Base-by-base conservation (phyloP, 2,113 vertebrate species). In the Mesoclemmys tuberculata region DNA sequence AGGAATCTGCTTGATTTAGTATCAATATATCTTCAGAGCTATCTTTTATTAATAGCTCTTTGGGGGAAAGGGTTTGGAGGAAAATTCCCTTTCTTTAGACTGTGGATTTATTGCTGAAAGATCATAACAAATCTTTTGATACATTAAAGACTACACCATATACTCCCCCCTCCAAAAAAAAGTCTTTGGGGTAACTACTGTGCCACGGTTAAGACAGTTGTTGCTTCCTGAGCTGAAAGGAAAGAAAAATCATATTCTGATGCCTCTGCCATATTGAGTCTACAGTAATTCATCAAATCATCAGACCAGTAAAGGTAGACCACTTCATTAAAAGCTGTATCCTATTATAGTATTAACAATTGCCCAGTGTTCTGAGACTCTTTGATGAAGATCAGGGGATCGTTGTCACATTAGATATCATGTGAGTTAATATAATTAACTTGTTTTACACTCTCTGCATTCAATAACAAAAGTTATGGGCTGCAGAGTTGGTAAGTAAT, bases 1-100 rank as follows among this genome's bases (percentile, higher is more conserved):
- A 90, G 90, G 82, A 94, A 97, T 95, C 93, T 82, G 27, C 64
- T 95, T 95, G 86, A 90, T 94, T 97, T 96, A 95, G 56, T 96
- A 90, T 84, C 93, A 94, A 8, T 89, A 93, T 90, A 89, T 93
- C 95, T 84, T 95, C 83, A 51, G 82, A 95, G 82, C 31, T 82
- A 5, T 26, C 87, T 94, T 96, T 96, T 97, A 84, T 93, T 97
- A 95, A 95, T 94, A 96, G 82, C 4, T 96, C 81, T 95, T 5
- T 58, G 52, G 51, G 77, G 55, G 78, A 82, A 95, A 97, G 49
- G 27, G 19, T 94, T 93, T 93, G 88, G 78, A 95, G 90, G 90
- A 27, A 94, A 97, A 93, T 95, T 95, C 77, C 16, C 27, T 38
- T 82, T 95, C 93, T 92, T 91, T 94, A 80, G 87, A 44, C 52